Percentiles rank a stretch among this genome's conserved stretches.
Conservation (phyloP, 1,140 invertebrate species). For the Heliconius congener region DNA sequence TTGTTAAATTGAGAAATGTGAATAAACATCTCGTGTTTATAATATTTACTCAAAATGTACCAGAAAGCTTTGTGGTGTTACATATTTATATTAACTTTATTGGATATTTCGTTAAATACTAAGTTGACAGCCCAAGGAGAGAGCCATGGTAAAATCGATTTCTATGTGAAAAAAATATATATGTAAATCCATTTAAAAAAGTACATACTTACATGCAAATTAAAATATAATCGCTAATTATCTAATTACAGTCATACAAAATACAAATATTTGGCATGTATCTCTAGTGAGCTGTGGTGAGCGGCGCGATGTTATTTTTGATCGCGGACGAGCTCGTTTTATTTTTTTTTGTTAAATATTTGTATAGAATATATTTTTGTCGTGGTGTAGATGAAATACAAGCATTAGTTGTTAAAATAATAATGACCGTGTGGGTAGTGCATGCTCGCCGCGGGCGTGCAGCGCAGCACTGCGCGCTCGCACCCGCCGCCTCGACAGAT, state of each 20-base stretch:
- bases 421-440: conserved; percentile 23
- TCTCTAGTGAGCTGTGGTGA: conserved; percentile 15
- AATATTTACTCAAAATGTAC: conserved; percentile 64
- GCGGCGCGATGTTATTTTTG: conserved; percentile 60
- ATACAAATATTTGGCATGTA: conserved; percentile 43
- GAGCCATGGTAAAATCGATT: conserved; percentile 79
- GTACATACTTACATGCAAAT: not conserved
- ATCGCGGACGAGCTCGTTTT: conserved; percentile 54
- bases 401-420: conserved; percentile 32
- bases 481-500: conserved; percentile 27
- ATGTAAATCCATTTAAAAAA: not conserved
- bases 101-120: conserved; percentile 72
- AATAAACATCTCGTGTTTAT: conserved; percentile 55
- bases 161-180: conserved; percentile 10
- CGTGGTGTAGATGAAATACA: conserved; percentile 9
- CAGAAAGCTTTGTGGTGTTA: conserved; percentile 73
- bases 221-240: not conserved
- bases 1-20: conserved; percentile 59
- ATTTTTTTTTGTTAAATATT: conserved; percentile 43
- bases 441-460: conserved; percentile 25
- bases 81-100: conserved; percentile 70
- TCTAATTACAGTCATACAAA: conserved; percentile 2
- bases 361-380: conserved; percentile 50
- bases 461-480: conserved; percentile 27
- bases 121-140: conserved; percentile 75